Evolutionary conservation across 2,888 invertebrate species (phyloP).

Genomic region (Eupithecia vulgata): DNA sequence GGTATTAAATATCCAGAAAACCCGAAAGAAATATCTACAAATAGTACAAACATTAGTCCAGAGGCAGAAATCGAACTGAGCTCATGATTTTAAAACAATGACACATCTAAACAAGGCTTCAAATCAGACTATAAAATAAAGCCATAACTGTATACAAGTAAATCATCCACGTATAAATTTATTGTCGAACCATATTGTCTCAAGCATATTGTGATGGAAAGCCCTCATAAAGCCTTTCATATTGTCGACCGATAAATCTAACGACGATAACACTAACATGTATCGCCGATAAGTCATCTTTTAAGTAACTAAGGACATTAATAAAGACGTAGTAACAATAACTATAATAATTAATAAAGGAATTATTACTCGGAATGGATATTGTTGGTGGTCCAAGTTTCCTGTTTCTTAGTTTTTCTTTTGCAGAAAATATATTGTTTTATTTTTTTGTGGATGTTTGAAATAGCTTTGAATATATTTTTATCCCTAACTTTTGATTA

Average conservation of each 20-base stretch:
- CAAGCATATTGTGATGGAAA: constrained; percentile 20
- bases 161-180: constrained; percentile 13
- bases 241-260: constrained; percentile 17
- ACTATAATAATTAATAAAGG: constrained; percentile 63
- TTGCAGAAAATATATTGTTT: not conserved
- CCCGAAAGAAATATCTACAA: not conserved
- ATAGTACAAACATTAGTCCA: not conserved
- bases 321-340: constrained; percentile 58
- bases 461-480: not conserved
- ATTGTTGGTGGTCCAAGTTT: constrained; percentile 4
- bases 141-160: not conserved
- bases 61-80: not conserved
- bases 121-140: not conserved
- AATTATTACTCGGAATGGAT: constrained; percentile 57
- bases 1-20: not conserved
- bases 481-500: not conserved
- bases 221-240: constrained; percentile 20
- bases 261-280: constrained; percentile 10
- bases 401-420: not conserved
- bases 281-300: constrained; percentile 36
- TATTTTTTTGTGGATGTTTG: not conserved
- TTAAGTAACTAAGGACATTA: constrained; percentile 45
- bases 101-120: not conserved
- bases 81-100: not conserved
- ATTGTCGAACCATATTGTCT: constrained; percentile 17